These are phyloP conservation scores for Maniola jurtina DNA, from an alignment of 1,140 invertebrate genomes.

Conservation along the genomic window DNA sequence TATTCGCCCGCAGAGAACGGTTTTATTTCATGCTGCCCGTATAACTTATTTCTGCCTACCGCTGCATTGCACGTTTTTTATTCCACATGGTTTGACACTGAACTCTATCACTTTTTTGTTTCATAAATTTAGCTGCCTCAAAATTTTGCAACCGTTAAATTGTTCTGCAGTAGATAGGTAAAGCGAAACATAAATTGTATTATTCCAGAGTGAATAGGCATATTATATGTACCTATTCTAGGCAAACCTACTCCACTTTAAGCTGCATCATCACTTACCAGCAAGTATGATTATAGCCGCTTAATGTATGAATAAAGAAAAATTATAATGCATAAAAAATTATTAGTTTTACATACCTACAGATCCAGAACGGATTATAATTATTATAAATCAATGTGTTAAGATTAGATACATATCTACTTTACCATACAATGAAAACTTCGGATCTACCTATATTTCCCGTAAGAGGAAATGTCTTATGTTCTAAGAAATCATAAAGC, in stretches of 20 bases:
- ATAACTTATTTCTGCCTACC: background rate
- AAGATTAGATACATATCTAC: background rate
- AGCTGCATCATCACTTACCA: no score
- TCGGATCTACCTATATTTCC: background rate
- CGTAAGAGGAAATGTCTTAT: background rate
- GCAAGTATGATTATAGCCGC: no score
- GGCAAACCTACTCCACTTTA: no score
- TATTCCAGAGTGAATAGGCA: no score
- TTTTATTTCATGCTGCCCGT: no score
- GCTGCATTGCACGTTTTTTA: constrained; percentile 24
- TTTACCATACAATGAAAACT: constrained; percentile 2
- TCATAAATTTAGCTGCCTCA: constrained; percentile 25
- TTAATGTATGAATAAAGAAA: no score
- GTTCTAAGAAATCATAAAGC: background rate
- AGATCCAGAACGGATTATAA: no score
- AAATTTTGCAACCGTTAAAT: constrained; percentile 22
- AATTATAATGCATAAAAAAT: no score
- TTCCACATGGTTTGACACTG: constrained; percentile 19
- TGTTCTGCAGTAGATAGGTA: constrained; percentile 22
- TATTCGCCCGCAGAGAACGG: no score
- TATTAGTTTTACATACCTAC: no score
- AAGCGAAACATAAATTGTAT: constrained; percentile 22
- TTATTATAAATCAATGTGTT: no score
- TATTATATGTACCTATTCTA: no score
- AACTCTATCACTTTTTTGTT: constrained; percentile 30